phyloP scores from a whole-genome alignment of 1,140 invertebrate genomes.

The Diuraphis noxia region DNA sequence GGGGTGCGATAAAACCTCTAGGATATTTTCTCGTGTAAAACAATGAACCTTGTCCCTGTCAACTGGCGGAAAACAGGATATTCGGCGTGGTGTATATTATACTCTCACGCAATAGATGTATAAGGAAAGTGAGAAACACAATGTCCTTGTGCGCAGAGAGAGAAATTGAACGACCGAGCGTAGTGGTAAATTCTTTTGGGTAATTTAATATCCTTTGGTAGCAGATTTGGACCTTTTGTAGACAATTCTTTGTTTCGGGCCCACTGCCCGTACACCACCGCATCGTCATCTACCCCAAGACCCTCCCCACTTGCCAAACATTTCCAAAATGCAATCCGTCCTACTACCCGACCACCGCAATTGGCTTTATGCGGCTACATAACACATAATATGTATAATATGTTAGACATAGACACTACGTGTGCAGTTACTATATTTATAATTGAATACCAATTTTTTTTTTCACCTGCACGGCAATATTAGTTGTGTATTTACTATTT shows the following conservation, averaged over 20 bases:
- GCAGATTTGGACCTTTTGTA: constrained; percentile 50
- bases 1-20: constrained; percentile 15
- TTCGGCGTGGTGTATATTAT: neutral
- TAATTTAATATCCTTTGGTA: constrained; percentile 52
- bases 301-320: neutral
- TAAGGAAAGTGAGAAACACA: neutral
- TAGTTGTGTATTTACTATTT: neutral
- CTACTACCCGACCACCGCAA: neutral
- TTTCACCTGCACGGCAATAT: neutral
- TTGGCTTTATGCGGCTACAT: neutral
- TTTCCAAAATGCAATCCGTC: neutral
- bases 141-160: neutral
- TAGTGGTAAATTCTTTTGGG: constrained; percentile 39
- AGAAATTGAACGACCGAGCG: neutral
- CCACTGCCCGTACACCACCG: neutral
- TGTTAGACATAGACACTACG: neutral
- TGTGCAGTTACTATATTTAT: neutral
- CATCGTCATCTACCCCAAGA: neutral
- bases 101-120: neutral
- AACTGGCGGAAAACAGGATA: neutral
- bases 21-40: neutral
- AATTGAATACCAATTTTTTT: neutral
- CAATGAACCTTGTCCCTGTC: constrained; percentile 23
- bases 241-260: neutral
- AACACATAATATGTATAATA: neutral